Percentiles rank a stretch among this genome's conserved stretches.
Conservation (phyloP, 2,113 vertebrate genomes). For the Mirounga angustirostris region DNA sequence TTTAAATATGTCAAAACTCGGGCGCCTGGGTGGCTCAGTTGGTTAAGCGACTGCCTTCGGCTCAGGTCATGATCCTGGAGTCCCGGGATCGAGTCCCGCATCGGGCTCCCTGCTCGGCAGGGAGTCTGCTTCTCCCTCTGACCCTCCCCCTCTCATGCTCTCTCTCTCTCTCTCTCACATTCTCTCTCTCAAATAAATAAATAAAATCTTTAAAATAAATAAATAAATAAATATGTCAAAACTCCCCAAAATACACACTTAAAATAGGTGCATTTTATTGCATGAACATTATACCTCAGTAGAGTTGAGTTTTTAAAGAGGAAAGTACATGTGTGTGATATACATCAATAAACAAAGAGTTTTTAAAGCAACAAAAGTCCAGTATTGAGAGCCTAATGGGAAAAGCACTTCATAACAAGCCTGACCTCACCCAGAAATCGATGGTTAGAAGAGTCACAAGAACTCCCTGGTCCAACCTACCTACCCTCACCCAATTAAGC, state of each 20-base stretch:
- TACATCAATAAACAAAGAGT: constrained; percentile 2
- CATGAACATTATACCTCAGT: neutral
- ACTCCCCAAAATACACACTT: neutral
- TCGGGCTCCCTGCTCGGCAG: no score
- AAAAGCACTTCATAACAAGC: neutral
- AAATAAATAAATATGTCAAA: neutral
- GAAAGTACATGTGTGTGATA: neutral
- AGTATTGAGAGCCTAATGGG: neutral
- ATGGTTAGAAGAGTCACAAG: neutral
- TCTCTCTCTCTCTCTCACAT: no score
- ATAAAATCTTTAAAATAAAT: no score
- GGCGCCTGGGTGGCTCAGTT: no score
- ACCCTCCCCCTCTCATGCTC: no score
- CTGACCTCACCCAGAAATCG: neutral
- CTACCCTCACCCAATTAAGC: neutral
- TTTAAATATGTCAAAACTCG: neutral
- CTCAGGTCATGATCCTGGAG: no score
- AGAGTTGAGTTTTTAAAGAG: neutral
- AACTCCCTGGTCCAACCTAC: neutral
- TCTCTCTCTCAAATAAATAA: no score
- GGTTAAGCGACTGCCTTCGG: no score
- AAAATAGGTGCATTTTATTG: neutral
- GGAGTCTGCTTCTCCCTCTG: no score
- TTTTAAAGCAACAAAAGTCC: neutral
- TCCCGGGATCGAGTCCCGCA: no score